These are phyloP conservation scores for Colistium nudipinnis DNA, from an alignment of 2,113 vertebrate species.

Conservation along the genomic window DNA sequence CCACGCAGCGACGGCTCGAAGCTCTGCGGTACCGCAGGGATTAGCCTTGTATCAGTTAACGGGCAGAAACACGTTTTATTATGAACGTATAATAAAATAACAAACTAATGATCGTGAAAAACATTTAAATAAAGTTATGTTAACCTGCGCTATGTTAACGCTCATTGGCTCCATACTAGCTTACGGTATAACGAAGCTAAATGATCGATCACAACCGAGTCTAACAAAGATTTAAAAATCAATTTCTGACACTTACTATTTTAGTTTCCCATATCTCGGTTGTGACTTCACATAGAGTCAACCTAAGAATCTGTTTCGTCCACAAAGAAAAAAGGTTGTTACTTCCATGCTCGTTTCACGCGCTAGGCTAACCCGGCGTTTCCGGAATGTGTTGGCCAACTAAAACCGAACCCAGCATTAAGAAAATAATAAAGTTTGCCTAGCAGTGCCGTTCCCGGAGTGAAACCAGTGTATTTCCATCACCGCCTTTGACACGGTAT, in stretches of 20 bases:
- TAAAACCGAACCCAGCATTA: constrained; percentile 34
- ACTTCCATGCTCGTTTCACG: constrained; percentile 29
- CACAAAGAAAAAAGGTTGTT: accelerated
- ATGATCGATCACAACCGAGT: background rate
- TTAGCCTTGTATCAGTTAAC: background rate
- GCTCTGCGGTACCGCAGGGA: background rate
- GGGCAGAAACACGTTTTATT: background rate
- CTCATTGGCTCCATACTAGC: background rate
- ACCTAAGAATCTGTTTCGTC: accelerated
- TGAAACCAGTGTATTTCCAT: background rate
- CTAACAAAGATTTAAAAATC: background rate
- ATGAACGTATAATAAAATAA: too few relatives aligned
- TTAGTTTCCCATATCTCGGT: background rate
- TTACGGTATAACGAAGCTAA: background rate
- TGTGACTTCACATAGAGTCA: background rate
- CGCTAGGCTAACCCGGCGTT: constrained; percentile 36
- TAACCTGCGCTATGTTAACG: constrained; percentile 13
- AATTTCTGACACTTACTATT: background rate
- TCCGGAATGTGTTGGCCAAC: constrained; percentile 58
- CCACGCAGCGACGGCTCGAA: background rate
- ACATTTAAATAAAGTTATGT: background rate
- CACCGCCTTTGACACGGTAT: background rate
- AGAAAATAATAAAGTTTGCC: background rate
- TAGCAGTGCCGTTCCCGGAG: background rate
- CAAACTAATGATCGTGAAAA: too few relatives aligned